phyloP scores from a whole-genome alignment of 1,140 invertebrate species.

The Orchestia grillus region DNA sequence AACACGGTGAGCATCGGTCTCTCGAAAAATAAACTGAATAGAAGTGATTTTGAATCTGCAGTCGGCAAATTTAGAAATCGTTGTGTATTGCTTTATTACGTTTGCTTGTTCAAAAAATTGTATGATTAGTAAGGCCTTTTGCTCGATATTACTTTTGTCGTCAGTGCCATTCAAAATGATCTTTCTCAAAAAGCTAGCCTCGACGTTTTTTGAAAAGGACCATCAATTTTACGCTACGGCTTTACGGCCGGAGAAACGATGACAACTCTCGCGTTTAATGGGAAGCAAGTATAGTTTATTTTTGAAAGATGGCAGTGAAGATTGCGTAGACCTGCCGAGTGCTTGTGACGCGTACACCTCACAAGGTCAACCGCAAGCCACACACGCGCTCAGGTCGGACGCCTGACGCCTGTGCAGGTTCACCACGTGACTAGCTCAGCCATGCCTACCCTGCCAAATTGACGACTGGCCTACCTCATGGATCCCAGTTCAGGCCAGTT shows the following conservation, averaged over 20 bases:
- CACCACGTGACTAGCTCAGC: no score
- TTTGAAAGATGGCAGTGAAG: background rate
- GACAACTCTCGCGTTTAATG: background rate
- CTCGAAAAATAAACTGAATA: background rate
- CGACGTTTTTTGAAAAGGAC: background rate
- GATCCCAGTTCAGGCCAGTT: background rate
- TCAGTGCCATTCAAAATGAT: background rate
- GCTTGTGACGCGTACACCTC: background rate
- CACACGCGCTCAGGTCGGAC: background rate
- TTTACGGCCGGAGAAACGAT: background rate
- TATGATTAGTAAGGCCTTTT: background rate
- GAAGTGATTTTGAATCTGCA: background rate
- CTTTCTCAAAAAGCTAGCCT: background rate
- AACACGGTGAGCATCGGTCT: background rate
- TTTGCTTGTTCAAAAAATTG: background rate
- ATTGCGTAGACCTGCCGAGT: background rate
- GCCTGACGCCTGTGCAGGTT: no score
- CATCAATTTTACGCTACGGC: background rate
- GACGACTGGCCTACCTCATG: background rate
- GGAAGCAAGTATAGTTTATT: background rate
- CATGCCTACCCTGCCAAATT: background rate
- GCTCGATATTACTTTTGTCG: background rate
- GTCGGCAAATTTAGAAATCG: background rate
- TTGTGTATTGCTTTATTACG: background rate
- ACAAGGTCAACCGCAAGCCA: background rate